Evolutionary conservation across 2,113 vertebrate genomes (phyloP).

Genomic region (Neogale vison): DNA sequence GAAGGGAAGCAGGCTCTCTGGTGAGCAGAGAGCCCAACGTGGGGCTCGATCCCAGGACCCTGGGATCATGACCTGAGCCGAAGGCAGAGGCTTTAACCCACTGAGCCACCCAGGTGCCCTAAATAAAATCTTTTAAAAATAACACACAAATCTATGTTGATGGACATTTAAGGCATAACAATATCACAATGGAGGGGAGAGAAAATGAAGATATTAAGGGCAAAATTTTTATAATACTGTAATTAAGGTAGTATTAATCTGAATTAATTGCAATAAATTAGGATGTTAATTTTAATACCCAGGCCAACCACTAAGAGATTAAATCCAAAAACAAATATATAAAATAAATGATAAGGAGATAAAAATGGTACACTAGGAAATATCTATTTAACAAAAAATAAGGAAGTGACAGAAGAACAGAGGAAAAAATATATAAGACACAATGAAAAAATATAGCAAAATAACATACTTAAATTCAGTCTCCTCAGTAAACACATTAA

Average conservation of each 20-base stretch:
- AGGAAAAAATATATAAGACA: neutral
- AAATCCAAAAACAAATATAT: neutral
- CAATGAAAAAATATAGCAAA: neutral
- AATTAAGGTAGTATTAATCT: neutral
- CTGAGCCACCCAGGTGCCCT: too few species aligned
- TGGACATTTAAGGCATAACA: neutral
- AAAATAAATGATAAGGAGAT: neutral
- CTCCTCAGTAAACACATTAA: neutral
- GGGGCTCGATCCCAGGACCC: too few species aligned
- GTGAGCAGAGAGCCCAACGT: too few species aligned
- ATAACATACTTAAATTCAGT: neutral
- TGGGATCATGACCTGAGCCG: too few species aligned
- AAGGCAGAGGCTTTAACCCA: too few species aligned
- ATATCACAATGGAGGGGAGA: rapidly evolving
- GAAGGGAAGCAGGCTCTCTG: too few species aligned
- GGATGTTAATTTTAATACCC: neutral
- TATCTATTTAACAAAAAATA: neutral
- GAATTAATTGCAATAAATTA: neutral
- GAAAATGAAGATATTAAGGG: neutral
- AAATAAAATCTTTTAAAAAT: neutral
- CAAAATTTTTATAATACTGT: neutral
- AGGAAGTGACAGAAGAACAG: neutral
- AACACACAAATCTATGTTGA: neutral
- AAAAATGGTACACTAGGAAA: neutral
- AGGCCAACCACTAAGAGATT: neutral